Conservation (phyloP, 2,797 vertebrate genomes). For the Sebastes diploproa region DNA sequence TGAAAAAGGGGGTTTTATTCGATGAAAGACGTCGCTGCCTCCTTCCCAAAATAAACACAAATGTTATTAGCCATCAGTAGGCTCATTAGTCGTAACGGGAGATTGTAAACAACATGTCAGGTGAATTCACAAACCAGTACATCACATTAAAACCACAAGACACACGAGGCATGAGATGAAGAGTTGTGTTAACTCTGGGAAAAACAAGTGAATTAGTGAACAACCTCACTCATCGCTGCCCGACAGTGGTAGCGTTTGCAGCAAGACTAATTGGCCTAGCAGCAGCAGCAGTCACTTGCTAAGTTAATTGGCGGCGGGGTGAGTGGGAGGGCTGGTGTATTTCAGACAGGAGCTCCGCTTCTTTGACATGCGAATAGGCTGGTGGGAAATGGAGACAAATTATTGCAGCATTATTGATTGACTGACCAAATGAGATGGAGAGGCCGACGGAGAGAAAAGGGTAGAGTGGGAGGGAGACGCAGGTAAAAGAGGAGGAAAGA, state of each 20-base stretch:
- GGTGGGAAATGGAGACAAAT: conserved; percentile 53
- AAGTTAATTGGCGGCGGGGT: conserved; percentile 21
- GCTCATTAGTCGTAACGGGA: conserved; percentile 38
- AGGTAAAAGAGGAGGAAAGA: background rate
- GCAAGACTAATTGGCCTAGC: conserved; percentile 28
- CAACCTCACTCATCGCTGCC: background rate
- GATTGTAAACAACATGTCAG: conserved; percentile 39
- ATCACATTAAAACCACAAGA: background rate
- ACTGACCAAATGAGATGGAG: conserved; percentile 39
- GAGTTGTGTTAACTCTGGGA: background rate
- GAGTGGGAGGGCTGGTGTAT: conserved; percentile 40
- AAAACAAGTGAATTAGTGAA: background rate
- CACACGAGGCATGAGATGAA: background rate
- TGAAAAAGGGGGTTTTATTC: background rate
- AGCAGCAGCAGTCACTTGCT: conserved; percentile 8
- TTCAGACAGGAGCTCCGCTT: background rate
- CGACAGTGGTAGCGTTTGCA: background rate
- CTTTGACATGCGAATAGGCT: conserved; percentile 33
- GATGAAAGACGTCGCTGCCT: conserved; percentile 26
- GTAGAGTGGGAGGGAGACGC: conserved; percentile 1
- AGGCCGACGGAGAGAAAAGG: background rate
- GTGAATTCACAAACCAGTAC: conserved; percentile 17
- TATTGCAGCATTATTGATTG: conserved; percentile 43
- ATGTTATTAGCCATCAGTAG: conserved; percentile 52
- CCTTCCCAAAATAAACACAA: conserved; percentile 52